These are phyloP conservation scores for Drosophila rhopaloa DNA, from an alignment of 1,140 invertebrate genomes.

Conservation along the genomic window DNA sequence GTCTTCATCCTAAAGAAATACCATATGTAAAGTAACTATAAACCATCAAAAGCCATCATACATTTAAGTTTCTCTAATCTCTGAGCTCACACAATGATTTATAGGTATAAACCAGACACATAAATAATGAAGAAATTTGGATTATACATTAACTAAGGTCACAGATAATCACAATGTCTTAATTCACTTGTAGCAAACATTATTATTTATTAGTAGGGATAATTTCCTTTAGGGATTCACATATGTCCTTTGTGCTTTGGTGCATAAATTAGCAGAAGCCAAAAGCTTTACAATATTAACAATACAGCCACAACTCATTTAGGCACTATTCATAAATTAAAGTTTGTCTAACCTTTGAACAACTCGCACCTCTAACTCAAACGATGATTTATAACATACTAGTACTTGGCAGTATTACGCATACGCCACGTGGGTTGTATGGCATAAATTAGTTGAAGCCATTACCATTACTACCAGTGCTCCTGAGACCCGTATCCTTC, in stretches of 20 bases:
- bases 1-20: too few relatives aligned
- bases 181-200: not conserved
- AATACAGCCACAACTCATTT: not conserved
- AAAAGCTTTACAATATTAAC: too few relatives aligned
- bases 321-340: slow-evolving; percentile 13
- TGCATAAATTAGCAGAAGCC: too few relatives aligned
- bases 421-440: slow-evolving; percentile 56
- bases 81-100: slow-evolving; percentile 6
- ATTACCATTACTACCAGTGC: slow-evolving; percentile 61
- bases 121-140: not conserved
- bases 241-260: too few relatives aligned
- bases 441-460: slow-evolving; percentile 67
- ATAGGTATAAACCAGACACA: slow-evolving; percentile 10
- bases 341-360: slow-evolving; percentile 3
- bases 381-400: slow-evolving; percentile 35
- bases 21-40: too few relatives aligned
- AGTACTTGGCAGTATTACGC: slow-evolving; percentile 35
- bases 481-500: slow-evolving; percentile 18
- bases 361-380: slow-evolving; percentile 13
- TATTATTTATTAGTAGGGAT: too few relatives aligned
- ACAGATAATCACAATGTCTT: slow-evolving; percentile 3
- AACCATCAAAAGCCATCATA: not conserved
- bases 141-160: slow-evolving; percentile 1
- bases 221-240: too few relatives aligned
- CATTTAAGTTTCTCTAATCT: slow-evolving; percentile 12